Base-by-base conservation (phyloP, 2,888 invertebrate genomes). In the Punctoribates punctum region DNA sequence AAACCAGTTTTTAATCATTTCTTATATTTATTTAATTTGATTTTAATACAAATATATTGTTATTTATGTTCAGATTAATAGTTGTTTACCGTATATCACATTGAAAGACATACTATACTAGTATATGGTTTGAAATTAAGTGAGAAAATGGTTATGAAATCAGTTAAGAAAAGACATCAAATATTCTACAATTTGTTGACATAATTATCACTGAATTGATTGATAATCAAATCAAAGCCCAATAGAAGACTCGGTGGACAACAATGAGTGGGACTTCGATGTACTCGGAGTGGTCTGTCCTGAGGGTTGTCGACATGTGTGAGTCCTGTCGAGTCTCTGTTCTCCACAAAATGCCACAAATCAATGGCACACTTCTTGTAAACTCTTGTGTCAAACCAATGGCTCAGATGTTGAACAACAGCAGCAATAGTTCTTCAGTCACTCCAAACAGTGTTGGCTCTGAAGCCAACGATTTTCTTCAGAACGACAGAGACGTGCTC, bases 281-380 rank as follows among this genome's bases (percentile, higher is more conserved):
- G 85, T 85, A 85, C 82, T 83, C 84, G 20, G 84, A 85, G 78
- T 85, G 85, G 85, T 83, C 84, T 6, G 83, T 84, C 5, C 81
- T 85, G 48, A 83, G 83, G 76, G 82, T 83, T 73, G 83, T 83
- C 73, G 82, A 84, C 73, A 83, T 84, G 80, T 82, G 82, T 77
- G 83, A 84, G 79, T 81, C 82, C 48, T 82, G 82, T 34, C 82
- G 83, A 78, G 81, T 82, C 78, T 84, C 84, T 79, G 93, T 94
- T 42, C 86, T 94, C 74, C 90, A 91, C 75, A 91, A 90, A 79
- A 91, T 94, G 82, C 88, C 89, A 0, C 84, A 87, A 34, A 84
- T 85, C 51, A 90, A 91, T 5, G 93, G 93, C 17, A 88, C 89
- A 80, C 92, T 93, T 81, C 92, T 94, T 9, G 92, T 93, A 17